phyloP scores from a whole-genome alignment of 2,888 invertebrate species.

The Drosophila niveifrons region DNA sequence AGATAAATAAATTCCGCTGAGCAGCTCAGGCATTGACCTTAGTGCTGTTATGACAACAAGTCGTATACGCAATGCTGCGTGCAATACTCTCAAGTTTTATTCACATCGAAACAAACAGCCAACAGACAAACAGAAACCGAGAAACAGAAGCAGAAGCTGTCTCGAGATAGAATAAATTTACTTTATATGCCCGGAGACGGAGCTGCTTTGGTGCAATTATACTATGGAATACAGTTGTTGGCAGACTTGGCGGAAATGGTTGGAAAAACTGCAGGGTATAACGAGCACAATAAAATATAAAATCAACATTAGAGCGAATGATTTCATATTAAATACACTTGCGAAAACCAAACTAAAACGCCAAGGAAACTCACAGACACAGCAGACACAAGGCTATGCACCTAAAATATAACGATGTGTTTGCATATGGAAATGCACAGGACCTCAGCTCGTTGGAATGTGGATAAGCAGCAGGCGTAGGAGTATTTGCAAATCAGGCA shows the following conservation, averaged over 20 bases:
- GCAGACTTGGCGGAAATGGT: background rate
- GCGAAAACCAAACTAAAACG: background rate
- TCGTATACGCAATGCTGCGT: slow-evolving; percentile 1
- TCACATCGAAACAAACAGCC: background rate
- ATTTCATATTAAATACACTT: slow-evolving; percentile 11
- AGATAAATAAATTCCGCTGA: background rate
- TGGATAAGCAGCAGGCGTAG: slow-evolving; percentile 43
- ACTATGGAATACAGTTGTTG: background rate
- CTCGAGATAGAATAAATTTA: background rate
- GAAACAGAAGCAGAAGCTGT: background rate
- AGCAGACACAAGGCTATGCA: background rate
- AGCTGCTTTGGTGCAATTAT: background rate
- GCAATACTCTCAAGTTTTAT: background rate
- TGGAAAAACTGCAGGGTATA: background rate
- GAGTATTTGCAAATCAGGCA: slow-evolving; percentile 59
- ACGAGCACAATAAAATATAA: slow-evolving; percentile 19
- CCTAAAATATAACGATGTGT: slow-evolving; percentile 15
- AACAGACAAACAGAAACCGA: background rate
- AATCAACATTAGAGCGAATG: slow-evolving; percentile 19
- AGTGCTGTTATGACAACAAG: background rate
- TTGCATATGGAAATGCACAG: slow-evolving; percentile 46
- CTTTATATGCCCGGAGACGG: background rate
- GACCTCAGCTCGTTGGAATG: slow-evolving; percentile 14
- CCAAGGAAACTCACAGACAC: background rate
- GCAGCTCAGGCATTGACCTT: background rate